These are phyloP conservation scores for Poeciliopsis prolifica DNA, from an alignment of 2,113 vertebrate genomes.

Conservation along the genomic window DNA sequence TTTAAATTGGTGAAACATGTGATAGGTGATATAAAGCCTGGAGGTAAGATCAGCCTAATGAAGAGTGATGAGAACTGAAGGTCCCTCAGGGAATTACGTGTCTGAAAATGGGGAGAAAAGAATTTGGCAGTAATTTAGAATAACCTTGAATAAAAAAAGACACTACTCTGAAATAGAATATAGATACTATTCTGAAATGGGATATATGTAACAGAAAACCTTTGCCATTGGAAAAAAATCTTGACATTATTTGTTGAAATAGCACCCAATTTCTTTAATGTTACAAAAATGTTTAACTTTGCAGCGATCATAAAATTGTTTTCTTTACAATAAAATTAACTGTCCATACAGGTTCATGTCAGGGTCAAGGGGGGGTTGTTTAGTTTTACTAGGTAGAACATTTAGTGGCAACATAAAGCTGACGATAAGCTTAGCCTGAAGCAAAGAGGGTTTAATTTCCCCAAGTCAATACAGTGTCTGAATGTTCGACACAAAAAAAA, in stretches of 20 bases:
- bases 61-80: slow-evolving; percentile 23
- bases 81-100: slow-evolving; percentile 5
- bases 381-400: slow-evolving; percentile 1
- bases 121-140: neutral
- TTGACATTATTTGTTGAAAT: neutral
- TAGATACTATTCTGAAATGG: neutral
- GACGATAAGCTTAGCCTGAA: neutral
- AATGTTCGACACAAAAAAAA: neutral
- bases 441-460: slow-evolving; percentile 17
- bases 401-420: slow-evolving; percentile 4
- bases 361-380: slow-evolving; percentile 3
- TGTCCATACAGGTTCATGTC: neutral
- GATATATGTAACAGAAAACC: slow-evolving; percentile 8
- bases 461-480: slow-evolving; percentile 2
- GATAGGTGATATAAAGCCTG: slow-evolving; percentile 6
- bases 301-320: neutral
- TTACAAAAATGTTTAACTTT: neutral
- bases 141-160: slow-evolving; percentile 3
- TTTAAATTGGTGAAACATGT: slow-evolving; percentile 8
- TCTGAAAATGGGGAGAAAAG: neutral
- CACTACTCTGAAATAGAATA: neutral
- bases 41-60: neutral
- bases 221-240: neutral
- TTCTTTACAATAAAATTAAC: neutral
- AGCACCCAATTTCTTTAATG: neutral